Evolutionary conservation across 2,888 invertebrate genomes (phyloP).

Genomic region (Caenorhabditis sp.): DNA sequence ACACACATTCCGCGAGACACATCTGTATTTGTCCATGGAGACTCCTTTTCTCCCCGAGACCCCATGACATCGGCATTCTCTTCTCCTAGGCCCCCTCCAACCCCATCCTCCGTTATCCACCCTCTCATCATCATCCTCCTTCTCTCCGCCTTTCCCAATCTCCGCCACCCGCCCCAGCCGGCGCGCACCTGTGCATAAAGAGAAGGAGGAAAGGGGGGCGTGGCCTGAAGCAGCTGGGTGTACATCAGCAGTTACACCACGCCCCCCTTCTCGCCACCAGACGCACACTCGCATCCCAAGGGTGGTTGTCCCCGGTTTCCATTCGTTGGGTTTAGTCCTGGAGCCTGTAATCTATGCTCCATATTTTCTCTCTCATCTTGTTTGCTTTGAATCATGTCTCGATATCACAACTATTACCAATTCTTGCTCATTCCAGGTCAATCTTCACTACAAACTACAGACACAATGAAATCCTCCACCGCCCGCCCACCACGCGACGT

Average conservation of each 20-base stretch:
- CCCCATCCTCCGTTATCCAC: not conserved
- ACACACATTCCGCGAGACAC: conserved; percentile 63
- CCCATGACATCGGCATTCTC: conserved; percentile 77
- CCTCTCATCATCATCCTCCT: conserved; percentile 5
- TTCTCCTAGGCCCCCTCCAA: too few species aligned
- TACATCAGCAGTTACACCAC: conserved; percentile 1
- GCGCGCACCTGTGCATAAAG: conserved; percentile 63
- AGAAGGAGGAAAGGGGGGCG: conserved; percentile 28
- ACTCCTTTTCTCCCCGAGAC: too few species aligned
- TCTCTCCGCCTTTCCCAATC: conserved; percentile 3
- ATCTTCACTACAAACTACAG: not conserved
- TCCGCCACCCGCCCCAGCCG: conserved; percentile 17
- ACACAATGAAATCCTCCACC: conserved; percentile 48
- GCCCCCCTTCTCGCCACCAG: not conserved
- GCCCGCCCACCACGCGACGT: conserved; percentile 46
- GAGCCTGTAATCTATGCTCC: too few species aligned
- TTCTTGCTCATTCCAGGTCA: too few species aligned
- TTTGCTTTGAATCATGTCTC: too few species aligned
- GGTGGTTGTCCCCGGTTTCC: too few species aligned
- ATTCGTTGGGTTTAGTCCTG: not conserved
- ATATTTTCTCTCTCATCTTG: not conserved
- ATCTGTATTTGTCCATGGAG: conserved; percentile 81
- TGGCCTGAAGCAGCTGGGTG: conserved; percentile 51
- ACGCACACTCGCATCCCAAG: not conserved
- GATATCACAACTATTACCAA: too few species aligned